Conservation (phyloP, 2,888 invertebrate species). For the Nysson spinosus region DNA sequence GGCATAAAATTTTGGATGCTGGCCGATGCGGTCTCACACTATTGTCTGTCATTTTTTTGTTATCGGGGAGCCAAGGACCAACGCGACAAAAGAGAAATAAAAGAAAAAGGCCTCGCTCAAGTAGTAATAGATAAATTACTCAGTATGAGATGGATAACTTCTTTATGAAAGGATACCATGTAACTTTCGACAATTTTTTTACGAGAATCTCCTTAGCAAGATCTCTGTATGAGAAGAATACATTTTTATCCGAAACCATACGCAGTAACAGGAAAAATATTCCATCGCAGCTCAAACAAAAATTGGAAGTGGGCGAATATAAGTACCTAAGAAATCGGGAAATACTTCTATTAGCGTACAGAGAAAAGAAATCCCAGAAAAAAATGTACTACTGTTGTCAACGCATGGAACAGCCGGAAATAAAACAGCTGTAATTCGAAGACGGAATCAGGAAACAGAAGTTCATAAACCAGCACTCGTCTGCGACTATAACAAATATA, state of each 20-base stretch:
- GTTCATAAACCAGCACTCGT: conserved; percentile 29
- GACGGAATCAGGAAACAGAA: conserved; percentile 28
- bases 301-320: conserved; percentile 11
- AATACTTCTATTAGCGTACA: too few relatives aligned
- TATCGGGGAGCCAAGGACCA: conserved; percentile 15
- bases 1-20: conserved; percentile 58
- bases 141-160: conserved; percentile 9
- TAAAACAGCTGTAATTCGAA: conserved; percentile 33
- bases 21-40: conserved; percentile 54
- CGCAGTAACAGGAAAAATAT: conserved; percentile 14
- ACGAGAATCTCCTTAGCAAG: conserved; percentile 15
- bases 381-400: conserved; percentile 52
- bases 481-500: conserved; percentile 49
- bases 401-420: conserved; percentile 33
- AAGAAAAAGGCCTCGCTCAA: conserved; percentile 7
- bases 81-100: conserved; percentile 16
- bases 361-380: too few relatives aligned
- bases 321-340: too few relatives aligned
- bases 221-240: conserved; percentile 5
- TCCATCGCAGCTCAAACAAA: conserved; percentile 4
- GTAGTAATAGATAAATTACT: conserved; percentile 23
- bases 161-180: conserved; percentile 16
- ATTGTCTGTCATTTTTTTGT: conserved; percentile 13
- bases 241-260: conserved; percentile 7
- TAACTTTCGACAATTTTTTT: conserved; percentile 15